Evolutionary conservation across 2,113 vertebrate genomes (phyloP).

Genomic region (Caloenas nicobarica): DNA sequence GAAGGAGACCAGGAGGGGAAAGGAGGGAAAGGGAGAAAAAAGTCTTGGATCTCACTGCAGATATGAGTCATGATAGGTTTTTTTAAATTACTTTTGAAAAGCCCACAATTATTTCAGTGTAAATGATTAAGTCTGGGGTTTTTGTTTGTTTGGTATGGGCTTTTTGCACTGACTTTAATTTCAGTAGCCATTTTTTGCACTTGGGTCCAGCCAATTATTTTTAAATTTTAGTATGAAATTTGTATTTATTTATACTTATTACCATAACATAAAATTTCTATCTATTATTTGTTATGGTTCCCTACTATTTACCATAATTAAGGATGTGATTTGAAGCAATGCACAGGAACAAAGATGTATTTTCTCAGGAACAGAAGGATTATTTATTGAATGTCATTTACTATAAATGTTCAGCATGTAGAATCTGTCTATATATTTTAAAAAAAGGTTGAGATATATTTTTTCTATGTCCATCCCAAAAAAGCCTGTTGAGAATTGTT

Average conservation of each 20-base stretch:
- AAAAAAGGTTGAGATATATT: not conserved
- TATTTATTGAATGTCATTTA: not conserved
- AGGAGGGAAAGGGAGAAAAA: not conserved
- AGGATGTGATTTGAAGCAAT: not conserved
- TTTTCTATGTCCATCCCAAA: not conserved
- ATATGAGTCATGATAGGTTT: not conserved
- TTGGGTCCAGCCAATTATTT: not conserved
- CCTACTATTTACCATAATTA: not conserved
- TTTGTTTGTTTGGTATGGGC: rapidly evolving
- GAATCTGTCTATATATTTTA: not conserved
- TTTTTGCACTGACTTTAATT: not conserved
- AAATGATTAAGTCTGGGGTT: not conserved
- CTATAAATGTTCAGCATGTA: not conserved
- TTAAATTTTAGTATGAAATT: not conserved
- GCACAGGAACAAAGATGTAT: not conserved
- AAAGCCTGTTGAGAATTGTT: not conserved
- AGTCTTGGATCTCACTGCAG: not conserved
- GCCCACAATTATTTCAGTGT: not conserved
- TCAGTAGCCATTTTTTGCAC: not conserved
- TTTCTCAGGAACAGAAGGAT: not conserved
- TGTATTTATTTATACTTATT: not conserved
- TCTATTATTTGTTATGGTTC: not conserved
- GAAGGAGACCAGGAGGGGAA: not conserved
- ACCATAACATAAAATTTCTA: not conserved
- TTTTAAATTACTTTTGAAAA: not conserved